Percentiles rank a stretch among this genome's conserved stretches.
These are phyloP conservation scores for Willisornis vidua DNA, from an alignment of 2,113 vertebrate species.

Conservation along the genomic window DNA sequence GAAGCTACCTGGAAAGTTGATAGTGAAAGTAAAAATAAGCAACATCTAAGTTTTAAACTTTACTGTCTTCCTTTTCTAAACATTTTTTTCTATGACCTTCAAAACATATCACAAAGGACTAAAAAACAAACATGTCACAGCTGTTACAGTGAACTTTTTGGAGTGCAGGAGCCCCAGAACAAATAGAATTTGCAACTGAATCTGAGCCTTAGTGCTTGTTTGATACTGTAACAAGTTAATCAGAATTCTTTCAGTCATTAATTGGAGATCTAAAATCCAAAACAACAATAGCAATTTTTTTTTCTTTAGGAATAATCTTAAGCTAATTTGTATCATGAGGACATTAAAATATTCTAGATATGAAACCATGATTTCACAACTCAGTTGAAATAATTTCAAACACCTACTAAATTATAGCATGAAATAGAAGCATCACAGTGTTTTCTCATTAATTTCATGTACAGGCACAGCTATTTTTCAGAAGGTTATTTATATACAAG, in stretches of 20 bases:
- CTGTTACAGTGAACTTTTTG: not conserved
- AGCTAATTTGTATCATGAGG: not conserved
- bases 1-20: not conserved
- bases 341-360: not conserved
- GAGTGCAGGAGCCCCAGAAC: not conserved
- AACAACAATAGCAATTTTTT: not conserved
- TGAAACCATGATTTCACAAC: not conserved
- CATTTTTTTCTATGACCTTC: not conserved
- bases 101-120: not conserved
- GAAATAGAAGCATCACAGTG: not conserved
- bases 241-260: not conserved
- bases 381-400: not conserved
- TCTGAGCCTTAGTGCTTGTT: not conserved
- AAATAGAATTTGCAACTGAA: not conserved
- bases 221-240: not conserved
- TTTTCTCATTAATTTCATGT: not conserved
- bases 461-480: not conserved
- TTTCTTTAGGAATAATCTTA: not conserved
- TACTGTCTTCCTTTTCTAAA: not conserved
- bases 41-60: not conserved
- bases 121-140: not conserved
- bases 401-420: not conserved
- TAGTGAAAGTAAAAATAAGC: not conserved
- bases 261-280: not conserved
- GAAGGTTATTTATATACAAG: not conserved